Base-by-base conservation (phyloP, 2,888 invertebrate genomes). In the Callyntrura guangdongensis region DNA sequence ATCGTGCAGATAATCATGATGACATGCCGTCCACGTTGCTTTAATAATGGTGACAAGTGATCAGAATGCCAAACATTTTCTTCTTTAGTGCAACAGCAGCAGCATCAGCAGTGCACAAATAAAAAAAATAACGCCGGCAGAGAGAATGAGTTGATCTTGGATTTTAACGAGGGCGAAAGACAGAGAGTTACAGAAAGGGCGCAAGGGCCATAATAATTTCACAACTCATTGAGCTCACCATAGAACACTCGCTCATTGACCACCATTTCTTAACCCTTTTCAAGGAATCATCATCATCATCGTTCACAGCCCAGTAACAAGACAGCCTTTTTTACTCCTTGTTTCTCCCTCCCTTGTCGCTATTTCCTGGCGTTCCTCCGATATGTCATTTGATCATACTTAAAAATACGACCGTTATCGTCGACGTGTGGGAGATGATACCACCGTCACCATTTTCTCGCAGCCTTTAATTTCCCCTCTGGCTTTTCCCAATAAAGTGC, bases 401-500 rank as follows among this genome's bases (percentile, higher is more conserved):
- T n/a, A n/a, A n/a, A n/a, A n/a, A n/a, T n/a, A n/a, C n/a, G n/a
- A n/a, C n/a, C n/a, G n/a, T 59, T 36, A 14, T 20, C 9, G 53
- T 22, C 5, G 9, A 14, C 72, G 67, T 27, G n/a, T n/a, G n/a
- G n/a, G n/a, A 1, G n/a, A 14, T 4, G 8, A 47, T 47, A 20
- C 12, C 49, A 47, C 74, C 45, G 17, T 8, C 69, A 69, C n/a
- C 59, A 27, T 74, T 56, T 61, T 56, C 45, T 45, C 72, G n/a
- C n/a, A n/a, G n/a, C 49, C 53, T 72, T 61, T 86, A 86, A 86
- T 87, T 87, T 81, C 87, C 87, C 87, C 87, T 87, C 49, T 67
- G 81, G 87, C 87, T 81, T 81, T 87, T 56, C 81, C 87, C 87
- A 87, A 79, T 81, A 87, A 87, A 87, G 87, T 87, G 87, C 87